Evolutionary conservation across 2,888 invertebrate species (phyloP).

Genomic region (Agonum fuliginosum): DNA sequence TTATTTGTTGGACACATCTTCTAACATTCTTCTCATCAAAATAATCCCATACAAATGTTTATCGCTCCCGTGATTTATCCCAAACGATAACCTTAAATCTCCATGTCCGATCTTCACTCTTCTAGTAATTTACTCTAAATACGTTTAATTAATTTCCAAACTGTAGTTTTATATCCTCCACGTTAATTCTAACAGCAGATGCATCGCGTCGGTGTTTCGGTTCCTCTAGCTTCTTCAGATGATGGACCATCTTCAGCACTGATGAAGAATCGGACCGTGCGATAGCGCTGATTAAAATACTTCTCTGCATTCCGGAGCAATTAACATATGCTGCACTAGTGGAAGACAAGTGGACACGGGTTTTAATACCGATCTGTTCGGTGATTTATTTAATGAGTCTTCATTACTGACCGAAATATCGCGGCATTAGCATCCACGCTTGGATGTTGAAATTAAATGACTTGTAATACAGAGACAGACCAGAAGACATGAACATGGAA

Average conservation of each 20-base stretch:
- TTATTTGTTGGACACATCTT: too few species aligned
- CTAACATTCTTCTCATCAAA: too few species aligned
- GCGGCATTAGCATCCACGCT: neutral
- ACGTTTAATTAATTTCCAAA: slow-evolving; percentile 35
- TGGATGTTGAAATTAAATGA: neutral
- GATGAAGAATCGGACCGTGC: slow-evolving; percentile 43
- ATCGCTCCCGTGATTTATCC: slow-evolving; percentile 19
- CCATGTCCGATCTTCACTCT: slow-evolving; percentile 28
- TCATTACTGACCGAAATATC: slow-evolving; percentile 2
- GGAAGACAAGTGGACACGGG: neutral
- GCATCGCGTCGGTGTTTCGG: neutral
- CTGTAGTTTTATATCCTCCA: slow-evolving; percentile 23
- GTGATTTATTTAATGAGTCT: slow-evolving; percentile 2
- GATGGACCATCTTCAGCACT: slow-evolving; percentile 5
- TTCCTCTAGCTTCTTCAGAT: neutral
- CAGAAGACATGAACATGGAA: too few species aligned
- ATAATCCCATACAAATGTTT: slow-evolving; percentile 24
- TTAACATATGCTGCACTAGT: slow-evolving; percentile 32
- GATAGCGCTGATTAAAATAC: slow-evolving; percentile 56
- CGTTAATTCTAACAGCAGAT: slow-evolving; percentile 8
- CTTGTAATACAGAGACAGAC: neutral
- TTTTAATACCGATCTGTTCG: neutral
- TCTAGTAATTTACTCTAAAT: slow-evolving; percentile 35
- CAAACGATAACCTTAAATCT: slow-evolving; percentile 32
- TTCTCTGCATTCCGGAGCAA: slow-evolving; percentile 46